phyloP scores from a whole-genome alignment of 2,888 invertebrate species.

The Hemicrepidius hirtus region DNA sequence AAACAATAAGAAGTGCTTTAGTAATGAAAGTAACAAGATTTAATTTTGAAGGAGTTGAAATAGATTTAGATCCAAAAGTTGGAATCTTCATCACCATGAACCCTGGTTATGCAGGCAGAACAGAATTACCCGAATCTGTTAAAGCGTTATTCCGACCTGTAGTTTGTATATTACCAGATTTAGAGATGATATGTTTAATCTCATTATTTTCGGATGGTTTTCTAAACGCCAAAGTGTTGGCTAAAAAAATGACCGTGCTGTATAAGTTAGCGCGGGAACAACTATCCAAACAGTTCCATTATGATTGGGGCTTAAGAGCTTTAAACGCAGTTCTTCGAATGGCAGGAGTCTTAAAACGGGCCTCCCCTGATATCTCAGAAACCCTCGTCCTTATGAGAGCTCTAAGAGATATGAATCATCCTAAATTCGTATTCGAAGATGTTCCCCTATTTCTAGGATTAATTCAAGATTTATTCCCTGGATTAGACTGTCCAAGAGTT shows the following conservation, averaged over 20 bases:
- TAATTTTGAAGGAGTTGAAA: slow-evolving; percentile 80
- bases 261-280: slow-evolving; percentile 92
- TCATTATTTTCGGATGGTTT: slow-evolving; percentile 96
- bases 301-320: slow-evolving; percentile 94
- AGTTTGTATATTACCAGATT: slow-evolving; percentile 92
- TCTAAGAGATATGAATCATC: slow-evolving; percentile 93
- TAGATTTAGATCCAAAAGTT: slow-evolving; percentile 87
- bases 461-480: slow-evolving; percentile 92
- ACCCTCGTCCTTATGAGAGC: slow-evolving; percentile 93
- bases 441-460: slow-evolving; percentile 91
- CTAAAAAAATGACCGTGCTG: slow-evolving; percentile 95
- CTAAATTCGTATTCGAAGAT: slow-evolving; percentile 95
- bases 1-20: slow-evolving; percentile 90
- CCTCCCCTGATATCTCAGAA: slow-evolving; percentile 86
- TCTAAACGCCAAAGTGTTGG: slow-evolving; percentile 89
- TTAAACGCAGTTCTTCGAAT: slow-evolving; percentile 93
- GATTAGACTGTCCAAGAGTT: slow-evolving; percentile 90
- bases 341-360: slow-evolving; percentile 91
- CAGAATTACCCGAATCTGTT: slow-evolving; percentile 93
- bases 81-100: slow-evolving; percentile 98
- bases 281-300: slow-evolving; percentile 93
- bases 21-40: slow-evolving; percentile 84
- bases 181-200: slow-evolving; percentile 94
- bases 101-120: slow-evolving; percentile 93
- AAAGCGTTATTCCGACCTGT: slow-evolving; percentile 94